Evolutionary conservation across 2,797 vertebrate species (phyloP).

Genomic region (Rhabdomys pumilio): DNA sequence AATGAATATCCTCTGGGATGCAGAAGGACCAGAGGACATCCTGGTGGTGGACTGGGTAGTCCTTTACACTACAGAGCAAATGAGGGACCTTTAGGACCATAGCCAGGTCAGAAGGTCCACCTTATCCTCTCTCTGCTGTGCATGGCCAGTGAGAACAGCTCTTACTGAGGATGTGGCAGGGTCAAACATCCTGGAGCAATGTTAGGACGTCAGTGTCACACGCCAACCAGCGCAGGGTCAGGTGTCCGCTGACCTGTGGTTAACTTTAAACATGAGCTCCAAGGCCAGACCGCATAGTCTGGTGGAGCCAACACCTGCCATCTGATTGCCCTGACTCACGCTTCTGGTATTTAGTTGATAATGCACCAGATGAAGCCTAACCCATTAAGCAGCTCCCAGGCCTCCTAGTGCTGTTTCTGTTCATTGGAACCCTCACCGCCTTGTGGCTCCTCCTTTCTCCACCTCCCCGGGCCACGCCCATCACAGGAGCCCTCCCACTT

Average conservation of each 20-base stretch:
- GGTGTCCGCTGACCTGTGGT: accelerated
- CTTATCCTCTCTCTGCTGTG: background rate
- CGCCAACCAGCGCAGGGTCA: accelerated
- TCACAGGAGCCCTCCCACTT: constrained; percentile 21
- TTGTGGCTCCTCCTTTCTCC: background rate
- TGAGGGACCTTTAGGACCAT: background rate
- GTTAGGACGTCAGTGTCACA: background rate
- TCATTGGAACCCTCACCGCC: background rate
- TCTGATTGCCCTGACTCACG: accelerated
- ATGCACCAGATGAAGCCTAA: background rate
- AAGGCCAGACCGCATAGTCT: background rate
- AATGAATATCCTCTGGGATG: background rate
- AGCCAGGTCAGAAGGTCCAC: accelerated
- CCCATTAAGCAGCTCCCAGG: background rate
- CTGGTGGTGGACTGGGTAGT: accelerated
- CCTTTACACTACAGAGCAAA: background rate
- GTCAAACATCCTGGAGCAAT: background rate
- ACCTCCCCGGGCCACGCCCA: background rate
- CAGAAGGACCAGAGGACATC: too few relatives aligned
- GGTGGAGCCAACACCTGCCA: accelerated
- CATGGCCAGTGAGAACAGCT: accelerated
- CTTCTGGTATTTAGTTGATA: accelerated
- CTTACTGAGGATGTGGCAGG: accelerated
- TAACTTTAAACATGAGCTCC: accelerated
- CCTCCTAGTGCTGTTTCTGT: background rate